phyloP scores from a whole-genome alignment of 2,113 vertebrate genomes.

The Dipodomys merriami region DNA sequence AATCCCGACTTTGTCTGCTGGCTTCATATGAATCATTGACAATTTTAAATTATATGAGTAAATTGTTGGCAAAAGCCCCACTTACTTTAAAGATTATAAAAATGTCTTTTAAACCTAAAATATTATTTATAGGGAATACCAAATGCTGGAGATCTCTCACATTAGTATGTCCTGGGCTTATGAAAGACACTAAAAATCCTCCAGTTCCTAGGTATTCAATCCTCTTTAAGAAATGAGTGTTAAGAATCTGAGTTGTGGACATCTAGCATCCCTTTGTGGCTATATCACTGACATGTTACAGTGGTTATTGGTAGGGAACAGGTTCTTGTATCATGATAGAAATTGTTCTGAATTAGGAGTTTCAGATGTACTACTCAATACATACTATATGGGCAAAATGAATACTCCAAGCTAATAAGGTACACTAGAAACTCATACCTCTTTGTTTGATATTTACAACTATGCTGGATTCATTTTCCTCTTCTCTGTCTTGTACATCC shows the following conservation, averaged over 20 bases:
- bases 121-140: neutral
- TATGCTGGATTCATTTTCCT: neutral
- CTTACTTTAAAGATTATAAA: neutral
- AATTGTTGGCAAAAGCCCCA: neutral
- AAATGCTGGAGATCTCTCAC: neutral
- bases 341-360: neutral
- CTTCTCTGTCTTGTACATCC: neutral
- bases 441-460: neutral
- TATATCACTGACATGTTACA: neutral
- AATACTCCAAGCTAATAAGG: neutral
- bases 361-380: neutral
- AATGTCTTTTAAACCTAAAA: neutral
- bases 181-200: neutral
- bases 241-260: neutral
- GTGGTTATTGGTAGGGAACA: neutral
- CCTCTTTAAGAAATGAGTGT: neutral
- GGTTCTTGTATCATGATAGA: neutral
- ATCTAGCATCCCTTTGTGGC: neutral
- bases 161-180: neutral
- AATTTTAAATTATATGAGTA: conserved; percentile 27
- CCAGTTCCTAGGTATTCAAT: neutral
- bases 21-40: conserved; percentile 14
- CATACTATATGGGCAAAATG: neutral
- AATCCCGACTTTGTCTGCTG: neutral
- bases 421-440: neutral